Percentiles rank a stretch among this genome's conserved stretches.
Evolutionary conservation across 2,113 vertebrate genomes (phyloP).

Genomic region (Malurus elegans): DNA sequence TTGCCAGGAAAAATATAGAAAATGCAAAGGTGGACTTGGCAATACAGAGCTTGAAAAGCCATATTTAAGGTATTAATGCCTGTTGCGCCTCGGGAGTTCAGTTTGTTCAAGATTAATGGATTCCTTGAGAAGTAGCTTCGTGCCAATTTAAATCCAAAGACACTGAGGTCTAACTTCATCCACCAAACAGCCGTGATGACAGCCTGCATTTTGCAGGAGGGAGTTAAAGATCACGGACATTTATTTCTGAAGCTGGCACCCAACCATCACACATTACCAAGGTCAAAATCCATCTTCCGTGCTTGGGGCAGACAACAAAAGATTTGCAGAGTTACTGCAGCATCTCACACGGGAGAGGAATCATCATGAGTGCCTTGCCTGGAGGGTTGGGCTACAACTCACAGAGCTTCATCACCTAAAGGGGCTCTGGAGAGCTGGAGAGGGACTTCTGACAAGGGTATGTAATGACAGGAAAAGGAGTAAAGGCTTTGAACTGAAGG

Average conservation of each 20-base stretch:
- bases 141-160: slow-evolving; percentile 26
- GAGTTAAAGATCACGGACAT: background rate
- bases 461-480: background rate
- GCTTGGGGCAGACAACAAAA: background rate
- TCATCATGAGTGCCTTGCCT: background rate
- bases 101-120: slow-evolving; percentile 16
- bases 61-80: slow-evolving; percentile 52
- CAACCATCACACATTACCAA: background rate
- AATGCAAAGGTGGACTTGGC: background rate
- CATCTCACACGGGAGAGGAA: background rate
- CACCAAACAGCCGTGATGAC: background rate
- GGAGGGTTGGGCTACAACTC: background rate
- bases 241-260: background rate
- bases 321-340: background rate
- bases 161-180: background rate
- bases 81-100: slow-evolving; percentile 17
- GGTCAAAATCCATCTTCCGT: background rate
- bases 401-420: background rate
- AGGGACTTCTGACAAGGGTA: background rate
- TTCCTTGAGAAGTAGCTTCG: slow-evolving; percentile 11
- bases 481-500: background rate
- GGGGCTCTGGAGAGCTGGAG: background rate
- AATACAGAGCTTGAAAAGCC: background rate
- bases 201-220: background rate
- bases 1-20: background rate